Conservation (phyloP, 2,888 invertebrate species). For the Megalurothrips usitatus region DNA sequence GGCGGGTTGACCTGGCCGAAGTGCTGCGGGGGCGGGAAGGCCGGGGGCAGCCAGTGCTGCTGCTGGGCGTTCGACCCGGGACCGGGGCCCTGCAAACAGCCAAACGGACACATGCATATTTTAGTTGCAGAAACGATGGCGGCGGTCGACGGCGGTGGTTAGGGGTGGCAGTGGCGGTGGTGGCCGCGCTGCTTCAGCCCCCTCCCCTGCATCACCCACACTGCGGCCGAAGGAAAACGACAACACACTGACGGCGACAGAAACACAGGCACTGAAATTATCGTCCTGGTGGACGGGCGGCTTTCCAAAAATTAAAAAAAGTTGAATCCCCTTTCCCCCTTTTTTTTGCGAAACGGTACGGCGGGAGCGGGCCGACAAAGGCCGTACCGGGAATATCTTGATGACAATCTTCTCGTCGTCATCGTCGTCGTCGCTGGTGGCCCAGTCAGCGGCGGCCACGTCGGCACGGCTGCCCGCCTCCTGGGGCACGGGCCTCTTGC, state of each 20-base stretch:
- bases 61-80: slow-evolving; percentile 67
- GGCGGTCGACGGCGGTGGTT: not conserved
- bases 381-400: not conserved
- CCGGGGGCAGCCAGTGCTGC: slow-evolving; percentile 56
- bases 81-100: slow-evolving; percentile 52
- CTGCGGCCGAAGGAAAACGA: not conserved
- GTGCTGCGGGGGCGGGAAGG: slow-evolving; percentile 48
- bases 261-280: too few relatives aligned
- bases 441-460: not conserved
- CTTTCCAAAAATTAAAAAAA: too few relatives aligned
- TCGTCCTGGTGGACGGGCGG: too few relatives aligned
- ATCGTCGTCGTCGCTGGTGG: slow-evolving; percentile 2
- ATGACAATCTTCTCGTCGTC: not conserved
- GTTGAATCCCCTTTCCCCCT: too few relatives aligned
- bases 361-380: too few relatives aligned
- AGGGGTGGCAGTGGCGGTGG: not conserved
- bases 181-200: not conserved
- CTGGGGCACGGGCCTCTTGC: too few relatives aligned
- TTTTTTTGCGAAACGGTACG: too few relatives aligned
- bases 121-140: not conserved
- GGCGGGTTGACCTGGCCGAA: slow-evolving; percentile 44
- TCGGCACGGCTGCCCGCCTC: too few relatives aligned
- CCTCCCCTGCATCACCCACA: not conserved
- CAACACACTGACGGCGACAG: too few relatives aligned
- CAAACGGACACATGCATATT: slow-evolving; percentile 32